phyloP scores from a whole-genome alignment of 2,888 invertebrate genomes.

The Sphaerophoria rueppellii region DNA sequence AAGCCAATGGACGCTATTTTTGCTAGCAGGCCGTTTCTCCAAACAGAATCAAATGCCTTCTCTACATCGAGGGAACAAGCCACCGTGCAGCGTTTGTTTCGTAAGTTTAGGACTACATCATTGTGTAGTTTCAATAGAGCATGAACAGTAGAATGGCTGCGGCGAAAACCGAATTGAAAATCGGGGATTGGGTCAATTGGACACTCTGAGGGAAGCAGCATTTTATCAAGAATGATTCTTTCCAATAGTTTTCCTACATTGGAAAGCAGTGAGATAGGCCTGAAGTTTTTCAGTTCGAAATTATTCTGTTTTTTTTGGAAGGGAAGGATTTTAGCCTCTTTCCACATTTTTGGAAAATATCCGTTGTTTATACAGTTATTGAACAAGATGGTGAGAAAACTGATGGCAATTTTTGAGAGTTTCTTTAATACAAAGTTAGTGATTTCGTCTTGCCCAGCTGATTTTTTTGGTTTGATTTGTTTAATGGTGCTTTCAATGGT shows the following conservation, averaged over 20 bases:
- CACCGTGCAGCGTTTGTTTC: neutral
- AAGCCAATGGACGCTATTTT: neutral
- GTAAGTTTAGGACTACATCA: neutral
- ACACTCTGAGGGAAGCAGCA: neutral
- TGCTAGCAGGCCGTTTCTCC: neutral
- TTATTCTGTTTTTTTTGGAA: conserved; percentile 5
- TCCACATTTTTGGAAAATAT: conserved; percentile 23
- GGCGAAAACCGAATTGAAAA: neutral
- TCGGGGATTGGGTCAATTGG: neutral
- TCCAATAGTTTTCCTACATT: conserved; percentile 32
- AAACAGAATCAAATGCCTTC: neutral
- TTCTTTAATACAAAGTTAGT: neutral
- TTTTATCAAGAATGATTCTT: neutral
- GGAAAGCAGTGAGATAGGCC: conserved; percentile 34
- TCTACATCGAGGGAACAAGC: neutral
- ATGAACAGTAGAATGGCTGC: neutral
- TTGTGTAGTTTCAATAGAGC: neutral
- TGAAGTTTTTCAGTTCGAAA: conserved; percentile 5
- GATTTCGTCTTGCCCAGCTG: neutral
- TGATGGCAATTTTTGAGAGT: neutral
- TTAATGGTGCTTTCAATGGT: neutral
- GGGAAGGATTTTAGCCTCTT: conserved; percentile 1
- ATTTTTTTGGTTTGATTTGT: neutral
- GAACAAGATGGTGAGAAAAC: neutral
- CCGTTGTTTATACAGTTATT: neutral